Base-by-base conservation (phyloP, 1,140 invertebrate species). In the Drosophila bifasciata region DNA sequence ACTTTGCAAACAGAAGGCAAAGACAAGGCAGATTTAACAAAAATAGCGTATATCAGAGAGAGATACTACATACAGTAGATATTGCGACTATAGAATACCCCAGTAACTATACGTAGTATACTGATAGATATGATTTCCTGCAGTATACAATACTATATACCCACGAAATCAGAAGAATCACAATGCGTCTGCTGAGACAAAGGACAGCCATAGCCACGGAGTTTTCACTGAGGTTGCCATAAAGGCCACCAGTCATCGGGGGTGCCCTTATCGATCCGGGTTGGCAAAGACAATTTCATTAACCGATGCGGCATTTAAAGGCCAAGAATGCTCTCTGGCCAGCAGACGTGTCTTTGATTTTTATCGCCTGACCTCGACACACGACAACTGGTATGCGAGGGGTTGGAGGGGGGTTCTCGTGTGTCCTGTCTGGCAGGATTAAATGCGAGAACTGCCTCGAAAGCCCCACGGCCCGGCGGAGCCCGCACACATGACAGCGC, bases 271-370 rank as follows among this genome's bases (percentile, higher is more conserved):
- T 66, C 45, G 56, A 66, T n/a, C 39, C 32, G 28, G 41, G 17
- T 39, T 16, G 39, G 23, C 56, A 52, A 52, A 76, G 77, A 86
- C 74, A 77, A 81, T 86, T 85, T 85, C 81, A 85, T 85, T 86
- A 85, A 86, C 68, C 55, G 41, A 60, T 56, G 68, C 44, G 52
- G 55, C 48, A 67, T 73, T 77, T 68, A 78, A 79, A 66, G 62
- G 50, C 46, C 46, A 64, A 73, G 70, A 64, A 59, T 50, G n/a
- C 60, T 49, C 60, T 16, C n/a, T 13, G 19, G 40, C 64, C 51
- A 61, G 46, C 64, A 68, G 74, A 58, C 44, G 53, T 64, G 64
- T 45, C 69, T 81, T 81, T 86, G 81, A 88, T 81, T 88, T 68
- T 88, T 70, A 81, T 77, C 77, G 64, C 50, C 56, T 61, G 60